Evolutionary conservation across 2,113 vertebrate species (phyloP), one percentile per base, ranked within the genome.

Genomic region (Hydrochoerus hydrochaeris): DNA sequence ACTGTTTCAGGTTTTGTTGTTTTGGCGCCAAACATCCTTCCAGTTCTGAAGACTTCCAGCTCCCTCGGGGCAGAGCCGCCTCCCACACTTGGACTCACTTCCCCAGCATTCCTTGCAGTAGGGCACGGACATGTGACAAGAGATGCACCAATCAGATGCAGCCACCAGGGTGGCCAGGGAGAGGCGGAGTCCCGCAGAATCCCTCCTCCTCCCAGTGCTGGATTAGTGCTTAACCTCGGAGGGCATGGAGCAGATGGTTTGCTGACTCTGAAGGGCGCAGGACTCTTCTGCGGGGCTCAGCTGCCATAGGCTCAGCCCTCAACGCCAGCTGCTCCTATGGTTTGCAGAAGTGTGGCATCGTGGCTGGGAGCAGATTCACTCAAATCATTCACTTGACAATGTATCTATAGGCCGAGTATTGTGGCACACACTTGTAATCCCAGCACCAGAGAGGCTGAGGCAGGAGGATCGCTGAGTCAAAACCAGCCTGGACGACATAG

Each of bases 31-130:
- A 88, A 58, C 9, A 16, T 60, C 38, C 71, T 67, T 67, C 52
- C 11, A 38, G 4, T 46, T 30, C 28, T 71, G 26, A 88, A 44
- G 10, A 62, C 32, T 16, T 16, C 49, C 44, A 54, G 2, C 65
- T 63, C 63, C 1, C 0, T 0, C n/a, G 5, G 35, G 10, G 26
- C 26, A 5, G 13, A 32, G 35, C 54, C 0, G 12, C 7, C 75
- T 12, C 54, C 41, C 41, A 69, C 41, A 2, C 0, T 24, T 32
- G n/a, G 65, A 60, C 78, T 63, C 41, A 2, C 41, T 73, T 63
- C 63, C 93, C 85, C 75, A 82, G 85, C 17, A 65, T 60, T 41
- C 78, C 54, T 62, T 20, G 44, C 52, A 60, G 65, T 41, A 71
- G 41, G 41, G 41, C 24, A 7, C 41, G 11, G 32, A 12, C 63